phyloP scores from a whole-genome alignment of 2,888 invertebrate species.

The Strigamia transsilvanica region DNA sequence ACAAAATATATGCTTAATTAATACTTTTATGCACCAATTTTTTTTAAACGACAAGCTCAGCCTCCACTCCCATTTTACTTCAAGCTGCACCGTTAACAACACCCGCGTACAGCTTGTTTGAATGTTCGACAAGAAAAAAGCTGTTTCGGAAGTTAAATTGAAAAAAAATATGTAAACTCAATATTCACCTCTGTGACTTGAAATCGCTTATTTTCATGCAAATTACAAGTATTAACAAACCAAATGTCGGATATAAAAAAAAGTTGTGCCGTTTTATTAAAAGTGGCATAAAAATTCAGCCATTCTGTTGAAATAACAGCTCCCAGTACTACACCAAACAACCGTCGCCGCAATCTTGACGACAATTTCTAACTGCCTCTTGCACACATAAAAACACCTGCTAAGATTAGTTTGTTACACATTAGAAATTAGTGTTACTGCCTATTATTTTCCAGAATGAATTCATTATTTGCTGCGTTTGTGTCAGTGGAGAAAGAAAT shows the following conservation, averaged over 20 bases:
- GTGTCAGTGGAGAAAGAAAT: no score
- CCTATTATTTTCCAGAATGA: no score
- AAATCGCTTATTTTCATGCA: conserved; percentile 18
- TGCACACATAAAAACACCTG: no score
- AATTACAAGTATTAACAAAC: conserved; percentile 20
- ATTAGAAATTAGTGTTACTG: no score
- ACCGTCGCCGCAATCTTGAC: no score
- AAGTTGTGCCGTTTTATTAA: background rate
- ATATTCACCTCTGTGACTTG: background rate
- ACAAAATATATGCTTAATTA: background rate
- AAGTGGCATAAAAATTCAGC: background rate
- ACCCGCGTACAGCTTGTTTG: background rate
- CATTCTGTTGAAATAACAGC: no score
- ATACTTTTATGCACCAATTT: background rate
- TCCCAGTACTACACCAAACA: no score
- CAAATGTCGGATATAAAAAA: background rate
- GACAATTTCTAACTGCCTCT: no score
- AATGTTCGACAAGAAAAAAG: background rate
- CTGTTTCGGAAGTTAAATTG: background rate
- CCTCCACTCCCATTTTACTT: background rate
- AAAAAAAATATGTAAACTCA: background rate
- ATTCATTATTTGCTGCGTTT: no score
- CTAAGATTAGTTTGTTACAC: no score
- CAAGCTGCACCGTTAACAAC: conserved; percentile 1
- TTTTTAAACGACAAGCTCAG: background rate